Conservation (phyloP, 2,113 vertebrate genomes). For the Urocolius indicus region DNA sequence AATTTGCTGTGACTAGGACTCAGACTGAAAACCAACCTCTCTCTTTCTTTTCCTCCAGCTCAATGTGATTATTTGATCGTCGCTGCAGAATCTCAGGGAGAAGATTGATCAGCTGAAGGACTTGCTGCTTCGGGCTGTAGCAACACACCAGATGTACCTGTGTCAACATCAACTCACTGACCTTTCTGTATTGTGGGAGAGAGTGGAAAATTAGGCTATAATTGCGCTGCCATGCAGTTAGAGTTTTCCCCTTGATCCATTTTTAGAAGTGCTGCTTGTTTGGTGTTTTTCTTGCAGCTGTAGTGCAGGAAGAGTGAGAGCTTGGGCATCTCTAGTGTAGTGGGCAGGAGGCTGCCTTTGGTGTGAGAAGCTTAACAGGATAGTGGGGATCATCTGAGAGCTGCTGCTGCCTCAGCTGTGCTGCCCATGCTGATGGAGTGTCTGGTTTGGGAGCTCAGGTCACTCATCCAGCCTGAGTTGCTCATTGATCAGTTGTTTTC, state of each 20-base stretch:
- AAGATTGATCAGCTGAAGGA: slow-evolving; percentile 89
- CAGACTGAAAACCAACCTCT: accelerated
- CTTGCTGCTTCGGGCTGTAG: slow-evolving; percentile 84
- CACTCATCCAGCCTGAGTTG: neutral
- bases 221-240: neutral
- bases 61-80: slow-evolving; percentile 87
- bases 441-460: neutral
- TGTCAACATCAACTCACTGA: neutral
- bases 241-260: neutral
- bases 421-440: neutral
- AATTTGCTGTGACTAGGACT: accelerated
- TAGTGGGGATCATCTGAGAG: neutral
- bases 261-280: slow-evolving; percentile 1
- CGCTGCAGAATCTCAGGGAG: slow-evolving; percentile 89
- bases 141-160: slow-evolving; percentile 90
- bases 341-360: neutral
- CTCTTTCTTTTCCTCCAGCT: slow-evolving; percentile 78
- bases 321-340: accelerated
- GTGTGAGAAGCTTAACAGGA: accelerated
- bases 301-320: neutral
- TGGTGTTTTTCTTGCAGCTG: neutral
- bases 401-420: neutral
- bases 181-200: neutral
- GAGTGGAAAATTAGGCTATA: neutral
- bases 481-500: accelerated